phyloP scores from a whole-genome alignment of 2,888 invertebrate genomes.

The Caradrina clavipalpis region DNA sequence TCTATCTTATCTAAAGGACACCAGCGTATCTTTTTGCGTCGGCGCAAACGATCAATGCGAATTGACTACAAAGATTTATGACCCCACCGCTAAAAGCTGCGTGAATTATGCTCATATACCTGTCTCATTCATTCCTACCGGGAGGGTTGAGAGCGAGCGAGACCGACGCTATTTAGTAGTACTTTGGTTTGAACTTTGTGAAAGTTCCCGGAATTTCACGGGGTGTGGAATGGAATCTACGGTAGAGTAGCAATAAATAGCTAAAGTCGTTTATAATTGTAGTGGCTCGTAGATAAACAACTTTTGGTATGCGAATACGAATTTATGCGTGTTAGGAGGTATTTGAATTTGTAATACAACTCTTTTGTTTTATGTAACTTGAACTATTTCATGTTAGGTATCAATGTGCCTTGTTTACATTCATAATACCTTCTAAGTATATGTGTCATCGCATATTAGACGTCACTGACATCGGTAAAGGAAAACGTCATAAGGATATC shows the following conservation, averaged over 20 bases:
- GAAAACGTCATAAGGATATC: no score
- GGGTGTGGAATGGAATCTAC: slow-evolving; percentile 57
- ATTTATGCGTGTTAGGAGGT: slow-evolving; percentile 43
- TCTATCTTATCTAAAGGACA: slow-evolving; percentile 62
- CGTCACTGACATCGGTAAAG: no score
- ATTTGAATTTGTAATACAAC: slow-evolving; percentile 26
- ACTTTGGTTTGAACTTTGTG: slow-evolving; percentile 61
- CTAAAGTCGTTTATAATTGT: slow-evolving; percentile 56
- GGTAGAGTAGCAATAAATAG: slow-evolving; percentile 58
- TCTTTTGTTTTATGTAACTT: slow-evolving; percentile 29
- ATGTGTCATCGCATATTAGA: no score
- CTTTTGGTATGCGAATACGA: slow-evolving; percentile 44
- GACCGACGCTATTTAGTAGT: slow-evolving; percentile 55
- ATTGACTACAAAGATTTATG: slow-evolving; percentile 83
- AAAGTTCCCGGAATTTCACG: slow-evolving; percentile 62
- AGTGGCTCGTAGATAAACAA: slow-evolving; percentile 48
- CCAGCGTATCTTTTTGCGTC: slow-evolving; percentile 77
- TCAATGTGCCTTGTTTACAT: no score
- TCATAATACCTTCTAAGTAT: no score
- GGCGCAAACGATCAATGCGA: slow-evolving; percentile 78
- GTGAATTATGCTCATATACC: slow-evolving; percentile 75
- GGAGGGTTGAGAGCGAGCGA: slow-evolving; percentile 49
- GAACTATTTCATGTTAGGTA: no score
- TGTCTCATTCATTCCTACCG: slow-evolving; percentile 67
- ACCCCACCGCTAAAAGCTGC: slow-evolving; percentile 77